These are phyloP conservation scores for Deroplatys truncata DNA, from an alignment of 2,888 invertebrate species.

Conservation along the genomic window DNA sequence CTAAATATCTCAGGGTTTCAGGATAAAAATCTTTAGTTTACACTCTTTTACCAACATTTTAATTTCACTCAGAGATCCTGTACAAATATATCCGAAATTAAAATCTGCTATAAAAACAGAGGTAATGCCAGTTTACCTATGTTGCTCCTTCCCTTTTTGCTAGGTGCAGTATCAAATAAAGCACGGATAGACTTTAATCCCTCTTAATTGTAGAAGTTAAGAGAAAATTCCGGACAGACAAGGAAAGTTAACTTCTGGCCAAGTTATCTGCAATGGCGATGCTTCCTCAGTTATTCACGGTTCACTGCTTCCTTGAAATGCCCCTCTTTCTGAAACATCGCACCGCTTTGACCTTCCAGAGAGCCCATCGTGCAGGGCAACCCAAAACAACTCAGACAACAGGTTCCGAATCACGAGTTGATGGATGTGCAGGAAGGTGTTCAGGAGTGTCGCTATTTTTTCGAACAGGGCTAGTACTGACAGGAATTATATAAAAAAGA, in stretches of 20 bases:
- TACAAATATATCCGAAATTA: too few species aligned
- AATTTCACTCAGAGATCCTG: too few species aligned
- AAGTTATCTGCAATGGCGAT: background rate
- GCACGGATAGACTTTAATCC: too few species aligned
- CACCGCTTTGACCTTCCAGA: background rate
- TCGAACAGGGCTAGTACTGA: background rate
- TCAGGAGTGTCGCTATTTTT: background rate
- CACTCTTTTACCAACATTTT: too few species aligned
- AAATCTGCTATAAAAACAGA: too few species aligned
- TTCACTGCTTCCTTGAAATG: slow-evolving; percentile 9
- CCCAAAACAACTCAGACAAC: background rate
- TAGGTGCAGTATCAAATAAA: too few species aligned
- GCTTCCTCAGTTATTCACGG: background rate
- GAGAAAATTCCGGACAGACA: background rate
- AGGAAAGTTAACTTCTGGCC: background rate
- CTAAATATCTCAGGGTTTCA: too few species aligned
- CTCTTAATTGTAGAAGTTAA: background rate
- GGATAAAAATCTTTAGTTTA: too few species aligned
- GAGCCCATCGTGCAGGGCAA: background rate
- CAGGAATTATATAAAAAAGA: too few species aligned
- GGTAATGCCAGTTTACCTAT: too few species aligned
- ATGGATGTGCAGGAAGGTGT: background rate
- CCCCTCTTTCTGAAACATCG: slow-evolving; percentile 2
- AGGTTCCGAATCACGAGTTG: background rate
- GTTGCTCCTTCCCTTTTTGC: too few species aligned